Conservation (phyloP, 2,797 vertebrate species). For the Glossophaga mutica region DNA sequence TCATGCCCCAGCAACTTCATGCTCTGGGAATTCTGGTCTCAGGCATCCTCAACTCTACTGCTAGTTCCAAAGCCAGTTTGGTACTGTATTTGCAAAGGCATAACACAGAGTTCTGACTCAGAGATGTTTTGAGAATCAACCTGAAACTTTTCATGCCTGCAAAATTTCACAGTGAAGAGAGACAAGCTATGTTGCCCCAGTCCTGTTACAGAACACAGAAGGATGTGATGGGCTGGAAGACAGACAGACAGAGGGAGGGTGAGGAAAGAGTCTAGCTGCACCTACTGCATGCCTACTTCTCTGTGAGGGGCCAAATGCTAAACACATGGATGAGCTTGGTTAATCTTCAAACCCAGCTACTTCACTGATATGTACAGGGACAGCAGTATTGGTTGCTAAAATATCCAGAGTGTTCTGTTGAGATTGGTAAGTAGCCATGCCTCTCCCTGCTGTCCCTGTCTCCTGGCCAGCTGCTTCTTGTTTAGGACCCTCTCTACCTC, state of each 20-base stretch:
- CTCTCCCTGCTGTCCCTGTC: rapidly evolving
- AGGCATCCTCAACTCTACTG: neutral
- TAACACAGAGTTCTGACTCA: neutral
- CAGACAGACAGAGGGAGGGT: neutral
- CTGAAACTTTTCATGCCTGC: neutral
- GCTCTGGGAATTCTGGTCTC: neutral
- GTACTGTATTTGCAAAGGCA: neutral
- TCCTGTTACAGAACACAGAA: neutral
- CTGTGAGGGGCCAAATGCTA: neutral
- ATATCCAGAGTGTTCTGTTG: neutral
- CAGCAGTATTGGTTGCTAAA: neutral
- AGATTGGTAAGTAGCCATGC: neutral
- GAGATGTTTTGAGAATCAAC: neutral
- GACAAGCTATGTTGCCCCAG: neutral
- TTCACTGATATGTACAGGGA: neutral
- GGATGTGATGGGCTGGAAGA: too few relatives aligned
- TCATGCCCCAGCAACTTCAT: neutral
- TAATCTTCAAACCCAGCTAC: neutral
- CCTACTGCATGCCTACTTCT: neutral
- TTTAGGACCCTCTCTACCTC: neutral
- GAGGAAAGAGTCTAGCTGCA: neutral
- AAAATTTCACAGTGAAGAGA: neutral
- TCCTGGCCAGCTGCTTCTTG: neutral
- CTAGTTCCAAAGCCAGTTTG: neutral
- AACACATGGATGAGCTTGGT: neutral